Percentiles rank a stretch among this genome's conserved stretches.
Conservation (phyloP, 2,797 vertebrate species). For the Cheirogaleus major region DNA sequence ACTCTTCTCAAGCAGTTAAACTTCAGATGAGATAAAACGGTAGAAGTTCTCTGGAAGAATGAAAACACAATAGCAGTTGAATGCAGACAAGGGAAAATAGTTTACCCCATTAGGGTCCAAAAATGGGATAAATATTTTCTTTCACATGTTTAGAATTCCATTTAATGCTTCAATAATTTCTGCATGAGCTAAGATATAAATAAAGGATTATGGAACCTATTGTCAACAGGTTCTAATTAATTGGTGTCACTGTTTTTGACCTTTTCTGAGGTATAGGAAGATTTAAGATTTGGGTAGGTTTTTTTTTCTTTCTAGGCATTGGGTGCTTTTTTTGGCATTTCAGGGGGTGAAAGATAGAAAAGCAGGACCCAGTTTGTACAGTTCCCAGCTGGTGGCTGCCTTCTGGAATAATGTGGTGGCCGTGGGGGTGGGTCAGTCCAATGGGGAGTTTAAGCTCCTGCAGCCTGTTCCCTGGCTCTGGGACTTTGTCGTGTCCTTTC, state of each 20-base stretch:
- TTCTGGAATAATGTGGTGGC: not conserved
- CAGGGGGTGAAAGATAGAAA: not conserved
- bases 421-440: not conserved
- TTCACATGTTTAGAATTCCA: slow-evolving; percentile 33
- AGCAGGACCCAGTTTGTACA: not conserved
- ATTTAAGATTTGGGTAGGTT: not conserved
- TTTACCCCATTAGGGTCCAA: not conserved
- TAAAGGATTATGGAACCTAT: not conserved
- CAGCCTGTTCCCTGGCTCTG: too few relatives aligned
- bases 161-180: slow-evolving; percentile 12
- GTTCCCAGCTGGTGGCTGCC: rapidly evolving
- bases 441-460: not conserved
- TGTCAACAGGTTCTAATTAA: not conserved
- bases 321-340: not conserved
- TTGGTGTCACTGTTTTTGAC: not conserved
- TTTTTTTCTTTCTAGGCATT: not conserved
- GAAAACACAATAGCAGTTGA: not conserved
- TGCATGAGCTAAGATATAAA: not conserved
- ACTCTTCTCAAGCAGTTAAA: not conserved
- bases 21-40: not conserved
- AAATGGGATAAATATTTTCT: slow-evolving; percentile 6
- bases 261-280: not conserved
- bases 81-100: not conserved
- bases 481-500: not conserved
- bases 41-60: not conserved